A percentile compares a stretch with the other conserved stretches of the same genome.
Evolutionary conservation across 92 coral and sea anemone species (phyloP).

Genomic region (Desmophyllum pertusum): DNA sequence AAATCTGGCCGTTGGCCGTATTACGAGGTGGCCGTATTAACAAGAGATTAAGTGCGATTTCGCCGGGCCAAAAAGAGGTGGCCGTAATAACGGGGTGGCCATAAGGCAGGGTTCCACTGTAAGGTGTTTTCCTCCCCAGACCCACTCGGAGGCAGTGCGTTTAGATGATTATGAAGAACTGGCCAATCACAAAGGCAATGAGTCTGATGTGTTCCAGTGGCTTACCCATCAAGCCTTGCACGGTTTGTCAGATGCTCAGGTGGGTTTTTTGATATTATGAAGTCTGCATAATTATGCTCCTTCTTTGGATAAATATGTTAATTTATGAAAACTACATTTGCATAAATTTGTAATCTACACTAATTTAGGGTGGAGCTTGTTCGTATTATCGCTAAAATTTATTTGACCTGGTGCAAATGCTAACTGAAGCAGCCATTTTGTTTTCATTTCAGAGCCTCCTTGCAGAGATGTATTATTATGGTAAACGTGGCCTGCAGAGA

Average conservation of each 20-base stretch:
- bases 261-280: neutral
- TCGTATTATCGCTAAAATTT: neutral
- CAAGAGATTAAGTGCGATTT: too few species aligned
- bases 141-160: conserved; percentile 95
- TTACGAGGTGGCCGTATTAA: too few species aligned
- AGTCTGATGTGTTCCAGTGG: conserved; percentile 93
- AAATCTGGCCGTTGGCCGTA: too few species aligned
- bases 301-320: neutral
- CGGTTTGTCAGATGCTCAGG: conserved; percentile 88
- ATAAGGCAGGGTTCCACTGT: neutral
- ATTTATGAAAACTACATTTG: neutral
- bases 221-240: conserved; percentile 92
- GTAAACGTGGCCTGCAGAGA: conserved; percentile 86
- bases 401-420: neutral
- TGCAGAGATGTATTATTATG: conserved; percentile 92
- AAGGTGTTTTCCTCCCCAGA: conserved; percentile 40
- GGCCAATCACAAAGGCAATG: conserved; percentile 81
- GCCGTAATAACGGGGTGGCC: too few species aligned
- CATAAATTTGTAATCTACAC: too few species aligned
- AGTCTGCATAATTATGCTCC: neutral
- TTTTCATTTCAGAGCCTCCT: conserved; percentile 56
- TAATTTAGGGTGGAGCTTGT: neutral
- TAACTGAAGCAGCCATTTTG: neutral
- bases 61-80: too few species aligned
- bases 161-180: conserved; percentile 94